Evolutionary conservation across 37 sponge, comb jelly and placozoan genomes (phyloP).

Genomic region (Eunapius fragilis): DNA sequence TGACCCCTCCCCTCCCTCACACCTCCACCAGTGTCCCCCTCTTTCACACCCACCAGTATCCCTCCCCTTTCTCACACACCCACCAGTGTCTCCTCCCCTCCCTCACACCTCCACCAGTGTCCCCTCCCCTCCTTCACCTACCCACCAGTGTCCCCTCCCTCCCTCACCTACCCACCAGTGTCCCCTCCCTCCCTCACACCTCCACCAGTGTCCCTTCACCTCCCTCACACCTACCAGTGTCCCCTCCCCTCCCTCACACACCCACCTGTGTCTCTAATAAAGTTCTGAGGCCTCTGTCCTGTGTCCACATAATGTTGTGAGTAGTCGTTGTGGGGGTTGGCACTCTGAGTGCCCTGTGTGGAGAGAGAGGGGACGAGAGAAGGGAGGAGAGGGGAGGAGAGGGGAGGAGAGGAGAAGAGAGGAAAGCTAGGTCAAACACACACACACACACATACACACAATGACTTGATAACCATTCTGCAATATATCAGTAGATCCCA

Average conservation of each 20-base stretch:
- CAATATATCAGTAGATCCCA: too few relatives aligned
- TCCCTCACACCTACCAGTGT: background rate
- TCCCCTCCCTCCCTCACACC: background rate
- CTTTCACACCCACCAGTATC: background rate
- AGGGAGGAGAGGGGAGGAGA: too few relatives aligned
- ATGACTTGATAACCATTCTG: too few relatives aligned
- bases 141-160: too few relatives aligned
- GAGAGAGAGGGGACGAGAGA: background rate
- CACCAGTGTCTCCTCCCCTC: background rate
- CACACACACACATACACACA: too few relatives aligned
- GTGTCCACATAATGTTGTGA: conserved; percentile 97
- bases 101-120: background rate
- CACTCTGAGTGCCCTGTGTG: conserved; percentile 83
- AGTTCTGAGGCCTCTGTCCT: conserved; percentile 93
- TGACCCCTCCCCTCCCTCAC: background rate
- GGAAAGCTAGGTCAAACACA: too few relatives aligned
- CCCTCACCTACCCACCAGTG: too few relatives aligned
- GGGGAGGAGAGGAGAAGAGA: too few relatives aligned
- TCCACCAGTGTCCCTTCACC: background rate
- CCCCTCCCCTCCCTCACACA: background rate
- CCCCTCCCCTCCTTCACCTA: background rate
- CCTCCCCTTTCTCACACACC: background rate
- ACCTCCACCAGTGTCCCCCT: too few relatives aligned
- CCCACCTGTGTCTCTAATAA: conserved; percentile 89
- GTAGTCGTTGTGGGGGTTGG: conserved; percentile 98